These are phyloP conservation scores for Edolisoma coerulescens DNA, from an alignment of 2,113 vertebrate genomes.

Conservation along the genomic window DNA sequence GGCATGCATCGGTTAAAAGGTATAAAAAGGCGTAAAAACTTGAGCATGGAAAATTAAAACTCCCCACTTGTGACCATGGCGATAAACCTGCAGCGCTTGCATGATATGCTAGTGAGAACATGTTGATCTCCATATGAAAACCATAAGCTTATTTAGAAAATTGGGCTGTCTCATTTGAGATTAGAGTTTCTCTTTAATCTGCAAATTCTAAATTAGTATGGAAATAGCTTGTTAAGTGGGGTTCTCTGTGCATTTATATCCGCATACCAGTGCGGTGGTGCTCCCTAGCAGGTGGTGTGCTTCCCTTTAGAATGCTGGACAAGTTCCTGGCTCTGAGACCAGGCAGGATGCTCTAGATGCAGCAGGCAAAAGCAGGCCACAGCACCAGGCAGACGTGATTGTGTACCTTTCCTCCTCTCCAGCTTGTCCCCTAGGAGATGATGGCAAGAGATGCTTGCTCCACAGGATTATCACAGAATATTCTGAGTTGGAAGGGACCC, in stretches of 20 bases:
- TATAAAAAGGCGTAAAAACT: not conserved
- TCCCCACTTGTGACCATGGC: not conserved
- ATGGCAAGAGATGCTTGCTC: not conserved
- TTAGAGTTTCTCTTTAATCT: constrained; percentile 21
- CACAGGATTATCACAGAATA: not conserved
- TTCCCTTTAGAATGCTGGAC: not conserved
- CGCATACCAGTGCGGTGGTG: rapidly evolving
- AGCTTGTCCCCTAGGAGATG: not conserved
- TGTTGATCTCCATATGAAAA: constrained; percentile 14
- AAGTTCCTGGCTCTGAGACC: not conserved
- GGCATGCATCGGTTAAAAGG: not conserved
- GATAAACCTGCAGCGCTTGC: not conserved
- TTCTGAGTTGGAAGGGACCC: not conserved
- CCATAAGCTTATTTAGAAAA: constrained; percentile 20
- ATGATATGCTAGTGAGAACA: not conserved
- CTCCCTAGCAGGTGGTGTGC: not conserved
- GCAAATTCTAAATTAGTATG: constrained; percentile 22
- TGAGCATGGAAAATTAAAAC: not conserved
- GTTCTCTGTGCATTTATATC: not conserved
- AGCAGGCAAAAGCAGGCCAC: not conserved
- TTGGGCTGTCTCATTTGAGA: not conserved
- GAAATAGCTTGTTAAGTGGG: not conserved
- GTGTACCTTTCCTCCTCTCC: not conserved
- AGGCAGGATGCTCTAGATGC: not conserved
- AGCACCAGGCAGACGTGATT: rapidly evolving